Conservation (phyloP, 2,888 invertebrate genomes). For the Dastarcus helophoroides region DNA sequence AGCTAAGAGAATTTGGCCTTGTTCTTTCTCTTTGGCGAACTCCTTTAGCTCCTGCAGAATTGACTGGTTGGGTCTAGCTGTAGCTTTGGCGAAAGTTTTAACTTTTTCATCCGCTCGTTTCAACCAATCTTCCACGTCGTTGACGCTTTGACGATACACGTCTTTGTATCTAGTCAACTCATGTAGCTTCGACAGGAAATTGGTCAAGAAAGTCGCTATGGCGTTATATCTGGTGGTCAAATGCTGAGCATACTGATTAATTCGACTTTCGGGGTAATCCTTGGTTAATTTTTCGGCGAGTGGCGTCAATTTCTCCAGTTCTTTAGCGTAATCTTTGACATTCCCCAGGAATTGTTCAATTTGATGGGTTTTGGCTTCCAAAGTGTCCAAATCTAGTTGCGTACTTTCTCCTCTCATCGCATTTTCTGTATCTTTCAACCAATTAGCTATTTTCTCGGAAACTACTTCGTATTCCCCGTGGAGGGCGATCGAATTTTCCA, state of each 20-base stretch:
- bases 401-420: slow-evolving; percentile 61
- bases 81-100: slow-evolving; percentile 56
- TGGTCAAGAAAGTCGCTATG: slow-evolving; percentile 56
- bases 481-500: slow-evolving; percentile 59
- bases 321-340: slow-evolving; percentile 50
- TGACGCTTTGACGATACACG: slow-evolving; percentile 53
- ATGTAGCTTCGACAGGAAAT: slow-evolving; percentile 59
- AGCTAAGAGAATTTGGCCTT: slow-evolving; percentile 66
- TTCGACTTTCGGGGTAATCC: slow-evolving; percentile 72
- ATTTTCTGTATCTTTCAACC: slow-evolving; percentile 71
- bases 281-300: slow-evolving; percentile 62
- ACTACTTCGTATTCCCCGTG: slow-evolving; percentile 73
- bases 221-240: slow-evolving; percentile 65
- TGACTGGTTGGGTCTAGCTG: slow-evolving; percentile 66
- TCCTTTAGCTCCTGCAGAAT: slow-evolving; percentile 67
- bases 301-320: slow-evolving; percentile 54
- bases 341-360: slow-evolving; percentile 51
- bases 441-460: slow-evolving; percentile 61
- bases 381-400: slow-evolving; percentile 54
- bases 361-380: slow-evolving; percentile 58
- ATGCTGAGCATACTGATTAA: slow-evolving; percentile 69
- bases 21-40: slow-evolving; percentile 61
- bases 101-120: slow-evolving; percentile 63
- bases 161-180: slow-evolving; percentile 60
- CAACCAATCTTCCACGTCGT: slow-evolving; percentile 69